Evolutionary conservation across 2,888 invertebrate genomes (phyloP), one percentile per base, ranked within the genome.

Genomic region (Ochropleura plecta): DNA sequence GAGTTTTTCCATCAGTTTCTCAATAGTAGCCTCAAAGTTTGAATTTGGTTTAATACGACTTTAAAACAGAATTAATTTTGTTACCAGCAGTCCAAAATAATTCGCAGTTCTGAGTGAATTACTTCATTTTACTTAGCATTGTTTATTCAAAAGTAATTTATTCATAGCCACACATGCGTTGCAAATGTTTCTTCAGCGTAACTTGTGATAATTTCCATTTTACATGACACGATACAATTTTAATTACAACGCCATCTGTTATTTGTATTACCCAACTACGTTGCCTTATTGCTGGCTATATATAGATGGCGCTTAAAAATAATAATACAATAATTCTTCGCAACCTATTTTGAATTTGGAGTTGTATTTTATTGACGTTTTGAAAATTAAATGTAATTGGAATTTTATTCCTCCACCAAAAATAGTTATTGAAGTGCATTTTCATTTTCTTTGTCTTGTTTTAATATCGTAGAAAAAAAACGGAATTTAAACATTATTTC

Each of bases 201-300:
- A 65, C 30, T 59, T 3, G 0, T 42, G 6, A 12, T 53, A 57
- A 68, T 73, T 83, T 67, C 51, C 66, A 62, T 82, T 69, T 81
- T n/a, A 72, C 64, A 44, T 42, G 42, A 10, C 3, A n/a, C 16
- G 0, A 10, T 48, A 16, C 12, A 6, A 51, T 48, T 53, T 65
- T 67, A 44, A 42, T 57, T 20, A 68, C 51, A 83, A 1, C 81
- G 76, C 75, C 87, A 85, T 84, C 85, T 85, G 5, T 79, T 46
- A 48, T 65, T 60, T 65, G 9, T 0, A 16, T 72, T 57, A 30
- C 0, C 46, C 4, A 78, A 63, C 60, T 20, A 40, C 6, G 46
- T 64, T 73, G 16, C 1, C 55, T 18, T 20, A 0, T 48, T 20
- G 0, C 6, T 57, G 16, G 1, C 12, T 5, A 55, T n/a, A 82